Evolutionary conservation across 2,113 vertebrate genomes (phyloP), one percentile per base, ranked within the genome.

Genomic region (Sapajus apella): DNA sequence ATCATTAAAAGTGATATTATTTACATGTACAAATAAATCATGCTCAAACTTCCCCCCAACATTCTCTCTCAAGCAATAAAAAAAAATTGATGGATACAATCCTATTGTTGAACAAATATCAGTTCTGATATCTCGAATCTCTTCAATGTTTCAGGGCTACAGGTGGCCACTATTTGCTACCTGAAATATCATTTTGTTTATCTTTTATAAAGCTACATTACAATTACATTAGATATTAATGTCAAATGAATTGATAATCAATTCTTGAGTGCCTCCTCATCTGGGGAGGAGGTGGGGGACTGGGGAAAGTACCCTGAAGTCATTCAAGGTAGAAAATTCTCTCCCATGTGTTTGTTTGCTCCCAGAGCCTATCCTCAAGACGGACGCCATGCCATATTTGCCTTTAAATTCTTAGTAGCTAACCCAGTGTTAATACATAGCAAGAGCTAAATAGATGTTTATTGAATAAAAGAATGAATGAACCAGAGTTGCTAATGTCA

Each of bases 101-200:
- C 81, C 79, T 75, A 20, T 79, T n/a, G 37, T 45, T 97, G 89
- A 97, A 76, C 85, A 96, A 97, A 97, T 37, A 95, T 16, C 72
- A 43, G 73, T 56, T 91, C 58, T 45, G 68, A 1, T 89, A 76
- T 92, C 94, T 64, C 47, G 37, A 27, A 23, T 61, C 77, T 72
- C 58, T 88, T 85, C 43, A 23, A 0, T 45, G 50, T 68, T 80
- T 94, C 90, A 85, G 94, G 91, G 77, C n/a, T 82, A 14, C 12
- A 35, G 70, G 87, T 32, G 73, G 85, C 89, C 97, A 82, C 95
- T 97, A 55, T 3, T 6, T 30, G 13, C 45, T n/a, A 43, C 84
- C 61, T 83, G 83, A 91, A 77, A 68, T 8, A 68, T 47, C 72
- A 12, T 81, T 90, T 37, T 92, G 79, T 77, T 97, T 87, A 89